Evolutionary conservation across 2,797 vertebrate genomes (phyloP), one percentile per base, ranked within the genome.

Genomic region (Leptatherina wallacei): DNA sequence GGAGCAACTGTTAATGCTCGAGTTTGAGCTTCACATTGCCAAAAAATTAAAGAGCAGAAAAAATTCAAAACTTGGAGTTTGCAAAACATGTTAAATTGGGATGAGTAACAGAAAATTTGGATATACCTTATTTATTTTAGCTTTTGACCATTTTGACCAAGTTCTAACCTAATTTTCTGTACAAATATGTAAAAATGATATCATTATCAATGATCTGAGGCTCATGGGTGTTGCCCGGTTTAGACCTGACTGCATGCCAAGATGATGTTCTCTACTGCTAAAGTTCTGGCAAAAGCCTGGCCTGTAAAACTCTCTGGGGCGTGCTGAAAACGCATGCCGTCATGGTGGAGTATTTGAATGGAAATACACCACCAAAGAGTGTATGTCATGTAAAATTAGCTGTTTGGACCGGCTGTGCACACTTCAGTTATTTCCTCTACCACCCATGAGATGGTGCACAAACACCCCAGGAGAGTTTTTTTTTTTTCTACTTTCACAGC

Each of bases 381-480:
- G 63, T 68, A n/a, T 69, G 73, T 85, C 81, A 42, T 83, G 75
- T 80, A 72, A 80, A 89, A 85, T 76, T 11, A 82, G 77, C 49
- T 16, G 59, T 63, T 66, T 51, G 29, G 22, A 12, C 69, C 40
- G 40, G 2, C 75, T 76, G 69, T 51, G 66, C 69, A 75, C 73
- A 69, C 77, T 81, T 78, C 76, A 79, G 42, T 72, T 47, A 57
- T 80, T 79, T 85, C 82, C 82, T 82, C 73, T 61, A 64, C 79
- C 73, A 69, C 65, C 83, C 85, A 73, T 70, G 77, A 89, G 66
- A 84, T 65, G 78, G 57, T 77, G 82, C 73, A 44, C 40, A 73
- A 69, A 80, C 73, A 73, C 87, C 84, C 79, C 6, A n/a, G 62
- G 73, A 86, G 57, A 20, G 11, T 65, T 79, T 62, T 71, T 51